Percentiles rank a stretch among this genome's conserved stretches.
Evolutionary conservation across 2,797 vertebrate genomes (phyloP).

Genomic region (Acropternis orthonyx): DNA sequence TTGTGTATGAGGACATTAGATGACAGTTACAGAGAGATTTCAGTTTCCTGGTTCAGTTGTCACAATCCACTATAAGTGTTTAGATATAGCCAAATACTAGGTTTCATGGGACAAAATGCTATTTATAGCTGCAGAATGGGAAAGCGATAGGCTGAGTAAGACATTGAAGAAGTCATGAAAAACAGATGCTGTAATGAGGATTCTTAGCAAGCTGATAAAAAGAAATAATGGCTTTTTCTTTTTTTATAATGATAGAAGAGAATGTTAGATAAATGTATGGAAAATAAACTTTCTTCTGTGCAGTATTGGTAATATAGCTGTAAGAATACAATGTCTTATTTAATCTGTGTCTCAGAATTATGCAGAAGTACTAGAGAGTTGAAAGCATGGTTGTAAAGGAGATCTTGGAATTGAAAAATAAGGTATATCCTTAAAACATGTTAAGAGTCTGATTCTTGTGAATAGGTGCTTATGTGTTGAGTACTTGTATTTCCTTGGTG

Average conservation of each 20-base stretch:
- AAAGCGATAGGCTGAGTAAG: not conserved
- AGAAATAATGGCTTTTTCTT: not conserved
- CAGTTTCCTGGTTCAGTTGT: not conserved
- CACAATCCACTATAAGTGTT: rapidly evolving
- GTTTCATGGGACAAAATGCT: not conserved
- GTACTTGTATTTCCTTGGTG: not conserved
- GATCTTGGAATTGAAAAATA: not conserved
- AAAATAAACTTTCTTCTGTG: not conserved
- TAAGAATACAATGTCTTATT: not conserved
- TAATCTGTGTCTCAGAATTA: not conserved
- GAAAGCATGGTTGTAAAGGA: not conserved
- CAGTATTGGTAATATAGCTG: not conserved
- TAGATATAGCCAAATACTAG: not conserved
- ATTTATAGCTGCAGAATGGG: not conserved
- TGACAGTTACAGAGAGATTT: not conserved
- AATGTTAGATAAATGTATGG: not conserved
- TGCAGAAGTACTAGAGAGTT: not conserved
- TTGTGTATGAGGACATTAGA: not conserved
- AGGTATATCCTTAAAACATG: not conserved
- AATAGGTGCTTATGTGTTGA: not conserved
- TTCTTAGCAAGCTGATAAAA: not conserved
- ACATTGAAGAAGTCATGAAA: not conserved
- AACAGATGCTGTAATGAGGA: not conserved
- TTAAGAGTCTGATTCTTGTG: not conserved
- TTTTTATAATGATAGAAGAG: not conserved